Evolutionary conservation across 2,113 vertebrate genomes (phyloP).

Genomic region (Chionodraco myersi): DNA sequence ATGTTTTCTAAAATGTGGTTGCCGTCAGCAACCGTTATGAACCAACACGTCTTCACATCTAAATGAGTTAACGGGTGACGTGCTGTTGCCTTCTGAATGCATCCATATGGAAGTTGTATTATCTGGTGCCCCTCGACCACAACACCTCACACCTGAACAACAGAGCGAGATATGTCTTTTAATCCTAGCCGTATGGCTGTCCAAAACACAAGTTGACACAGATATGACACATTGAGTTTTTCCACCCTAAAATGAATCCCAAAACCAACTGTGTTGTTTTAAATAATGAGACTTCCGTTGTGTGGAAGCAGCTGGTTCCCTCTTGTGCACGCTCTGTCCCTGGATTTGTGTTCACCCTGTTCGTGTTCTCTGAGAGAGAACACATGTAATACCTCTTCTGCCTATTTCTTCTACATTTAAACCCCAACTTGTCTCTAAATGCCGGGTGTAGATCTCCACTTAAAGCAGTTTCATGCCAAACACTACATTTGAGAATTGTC

Average conservation of each 20-base stretch:
- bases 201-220: too few species aligned
- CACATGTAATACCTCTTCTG: neutral
- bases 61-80: neutral
- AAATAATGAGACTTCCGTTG: neutral
- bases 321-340: neutral
- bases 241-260: neutral
- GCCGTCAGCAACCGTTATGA: neutral
- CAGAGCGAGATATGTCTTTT: neutral
- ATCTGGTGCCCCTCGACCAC: neutral
- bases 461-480: slow-evolving; percentile 24
- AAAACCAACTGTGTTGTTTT: neutral
- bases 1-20: neutral
- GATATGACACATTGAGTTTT: neutral
- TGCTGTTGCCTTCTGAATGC: neutral
- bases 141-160: neutral
- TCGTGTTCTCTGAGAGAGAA: neutral
- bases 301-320: neutral
- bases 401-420: neutral
- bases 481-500: slow-evolving; percentile 6
- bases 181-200: too few species aligned
- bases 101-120: neutral
- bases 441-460: slow-evolving; percentile 4
- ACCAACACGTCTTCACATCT: neutral
- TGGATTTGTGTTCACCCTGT: neutral
- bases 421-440: slow-evolving; percentile 4